Evolutionary conservation across 1,140 invertebrate genomes (phyloP).

Genomic region (Drosophila hydei): DNA sequence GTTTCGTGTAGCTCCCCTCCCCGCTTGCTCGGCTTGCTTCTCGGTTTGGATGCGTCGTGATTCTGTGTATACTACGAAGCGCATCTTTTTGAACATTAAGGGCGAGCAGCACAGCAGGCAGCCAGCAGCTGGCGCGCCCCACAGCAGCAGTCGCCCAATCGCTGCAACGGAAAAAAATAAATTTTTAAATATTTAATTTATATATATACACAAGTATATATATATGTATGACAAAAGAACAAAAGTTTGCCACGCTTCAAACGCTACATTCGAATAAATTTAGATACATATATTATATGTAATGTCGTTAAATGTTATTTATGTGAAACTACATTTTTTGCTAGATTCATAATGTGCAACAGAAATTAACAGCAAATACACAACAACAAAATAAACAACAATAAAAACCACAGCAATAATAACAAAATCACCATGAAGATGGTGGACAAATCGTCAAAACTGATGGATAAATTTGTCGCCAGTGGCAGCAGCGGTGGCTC

Average conservation of each 20-base stretch:
- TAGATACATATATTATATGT: constrained; percentile 30
- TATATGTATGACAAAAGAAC: neutral
- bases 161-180: constrained; percentile 23
- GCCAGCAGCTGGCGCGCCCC: constrained; percentile 37
- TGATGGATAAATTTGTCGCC: constrained; percentile 80
- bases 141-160: constrained; percentile 41
- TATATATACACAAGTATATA: neutral
- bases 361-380: constrained; percentile 46
- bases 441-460: constrained; percentile 81
- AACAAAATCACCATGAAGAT: constrained; percentile 75
- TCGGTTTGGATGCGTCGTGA: constrained; percentile 56
- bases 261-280: constrained; percentile 18
- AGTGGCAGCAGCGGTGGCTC: constrained; percentile 49
- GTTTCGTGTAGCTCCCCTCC: neutral
- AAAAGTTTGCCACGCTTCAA: constrained; percentile 30
- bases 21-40: constrained; percentile 10
- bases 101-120: constrained; percentile 36
- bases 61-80: constrained; percentile 61
- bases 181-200: neutral
- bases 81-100: constrained; percentile 49
- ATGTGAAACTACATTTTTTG: constrained; percentile 14
- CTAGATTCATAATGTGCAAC: constrained; percentile 52
- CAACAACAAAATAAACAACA: constrained; percentile 25
- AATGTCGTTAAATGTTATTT: constrained; percentile 27
- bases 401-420: constrained; percentile 19